These are phyloP conservation scores for Strix aluco DNA, from an alignment of 2,113 vertebrate species.

Conservation along the genomic window DNA sequence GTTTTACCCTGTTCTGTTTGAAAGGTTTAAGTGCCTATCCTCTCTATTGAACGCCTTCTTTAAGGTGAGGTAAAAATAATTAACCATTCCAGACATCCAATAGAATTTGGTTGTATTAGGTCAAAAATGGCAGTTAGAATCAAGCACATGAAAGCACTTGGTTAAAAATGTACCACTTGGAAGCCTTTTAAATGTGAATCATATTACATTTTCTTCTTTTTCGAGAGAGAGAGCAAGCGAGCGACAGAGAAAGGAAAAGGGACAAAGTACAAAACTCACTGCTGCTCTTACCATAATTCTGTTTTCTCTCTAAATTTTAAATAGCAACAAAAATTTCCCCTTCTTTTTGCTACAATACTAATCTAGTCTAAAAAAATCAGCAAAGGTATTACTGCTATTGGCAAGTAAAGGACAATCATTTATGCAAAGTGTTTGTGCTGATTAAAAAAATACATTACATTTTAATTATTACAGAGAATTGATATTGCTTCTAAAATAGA, in stretches of 20 bases:
- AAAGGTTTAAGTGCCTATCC: neutral
- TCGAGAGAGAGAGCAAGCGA: neutral
- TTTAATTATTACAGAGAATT: neutral
- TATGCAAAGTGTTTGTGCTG: neutral
- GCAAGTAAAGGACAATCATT: neutral
- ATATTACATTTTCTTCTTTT: neutral
- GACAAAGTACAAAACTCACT: neutral
- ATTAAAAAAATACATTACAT: neutral
- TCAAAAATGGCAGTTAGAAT: slow-evolving; percentile 31
- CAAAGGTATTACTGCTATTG: neutral
- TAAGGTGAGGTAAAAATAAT: slow-evolving; percentile 41
- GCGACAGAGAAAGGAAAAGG: neutral
- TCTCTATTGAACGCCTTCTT: neutral
- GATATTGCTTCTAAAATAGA: neutral
- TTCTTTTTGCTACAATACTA: neutral
- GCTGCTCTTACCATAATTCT: neutral
- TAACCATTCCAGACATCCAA: neutral
- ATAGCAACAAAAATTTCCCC: neutral
- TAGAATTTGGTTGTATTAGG: neutral
- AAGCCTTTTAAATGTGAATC: slow-evolving; percentile 37
- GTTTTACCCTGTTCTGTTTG: neutral
- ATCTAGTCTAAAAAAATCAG: neutral
- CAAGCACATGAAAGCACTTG: slow-evolving; percentile 10
- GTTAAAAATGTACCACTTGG: slow-evolving; percentile 40
- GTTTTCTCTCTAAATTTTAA: neutral